These are phyloP conservation scores for Drosophila busckii DNA, from an alignment of 1,140 invertebrate species.

Conservation along the genomic window DNA sequence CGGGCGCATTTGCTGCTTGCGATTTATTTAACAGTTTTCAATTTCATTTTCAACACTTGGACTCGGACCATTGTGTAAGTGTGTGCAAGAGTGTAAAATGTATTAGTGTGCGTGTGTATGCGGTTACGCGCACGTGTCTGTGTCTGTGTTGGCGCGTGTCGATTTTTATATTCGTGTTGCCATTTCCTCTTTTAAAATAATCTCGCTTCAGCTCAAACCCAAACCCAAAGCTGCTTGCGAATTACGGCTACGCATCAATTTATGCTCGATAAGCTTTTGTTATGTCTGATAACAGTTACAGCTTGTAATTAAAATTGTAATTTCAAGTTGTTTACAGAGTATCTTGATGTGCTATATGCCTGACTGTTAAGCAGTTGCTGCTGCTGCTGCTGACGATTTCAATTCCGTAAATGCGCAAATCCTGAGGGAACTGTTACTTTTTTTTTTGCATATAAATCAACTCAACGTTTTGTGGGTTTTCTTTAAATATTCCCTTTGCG, in stretches of 20 bases:
- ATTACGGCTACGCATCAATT: constrained; percentile 57
- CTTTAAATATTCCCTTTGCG: constrained; percentile 53
- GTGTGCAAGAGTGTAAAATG: not conserved
- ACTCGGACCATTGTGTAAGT: constrained; percentile 8
- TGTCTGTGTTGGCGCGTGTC: constrained; percentile 67
- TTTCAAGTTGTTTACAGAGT: not conserved
- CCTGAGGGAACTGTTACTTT: constrained; percentile 41
- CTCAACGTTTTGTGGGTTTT: constrained; percentile 24
- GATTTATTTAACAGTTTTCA: constrained; percentile 77
- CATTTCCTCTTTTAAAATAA: constrained; percentile 28
- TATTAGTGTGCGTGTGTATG: constrained; percentile 20
- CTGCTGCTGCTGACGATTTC: constrained; percentile 22
- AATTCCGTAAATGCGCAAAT: constrained; percentile 23
- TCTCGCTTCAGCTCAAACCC: constrained; percentile 42
- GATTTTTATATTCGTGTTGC: constrained; percentile 20
- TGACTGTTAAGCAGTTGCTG: constrained; percentile 29
- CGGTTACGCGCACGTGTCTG: constrained; percentile 58
- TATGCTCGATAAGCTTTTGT: constrained; percentile 51
- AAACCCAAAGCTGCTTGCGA: constrained; percentile 47
- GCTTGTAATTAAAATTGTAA: not conserved
- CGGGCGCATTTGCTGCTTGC: constrained; percentile 58
- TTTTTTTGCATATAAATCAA: constrained; percentile 55
- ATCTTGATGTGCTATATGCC: not conserved
- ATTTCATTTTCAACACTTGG: constrained; percentile 69
- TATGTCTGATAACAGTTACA: not conserved